Evolutionary conservation across 2,888 invertebrate genomes (phyloP).

Genomic region (Gonocerus acuteangulatus): DNA sequence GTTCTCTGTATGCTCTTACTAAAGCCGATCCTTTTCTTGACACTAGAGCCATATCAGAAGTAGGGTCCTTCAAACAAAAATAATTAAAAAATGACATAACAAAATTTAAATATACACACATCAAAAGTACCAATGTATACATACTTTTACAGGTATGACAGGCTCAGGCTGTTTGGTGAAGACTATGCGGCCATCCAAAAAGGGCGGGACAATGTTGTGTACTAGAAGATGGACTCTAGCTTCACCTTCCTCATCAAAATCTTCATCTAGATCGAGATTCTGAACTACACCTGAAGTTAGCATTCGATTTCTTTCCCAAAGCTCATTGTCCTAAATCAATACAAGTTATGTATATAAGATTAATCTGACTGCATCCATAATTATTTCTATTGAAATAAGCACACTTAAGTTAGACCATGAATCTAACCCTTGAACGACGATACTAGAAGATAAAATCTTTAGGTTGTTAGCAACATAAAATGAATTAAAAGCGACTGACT

Average conservation of each 20-base stretch:
- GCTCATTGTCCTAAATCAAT: constrained; percentile 83
- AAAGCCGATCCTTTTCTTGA: constrained; percentile 88
- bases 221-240: constrained; percentile 92
- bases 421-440: no score
- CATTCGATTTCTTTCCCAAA: constrained; percentile 98
- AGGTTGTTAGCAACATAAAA: no score
- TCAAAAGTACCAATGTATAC: neutral
- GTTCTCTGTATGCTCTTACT: constrained; percentile 85
- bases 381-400: no score
- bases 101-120: constrained; percentile 2
- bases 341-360: constrained; percentile 31
- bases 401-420: no score
- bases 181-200: constrained; percentile 94
- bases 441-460: no score
- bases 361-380: no score
- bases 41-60: constrained; percentile 94
- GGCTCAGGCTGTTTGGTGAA: constrained; percentile 99
- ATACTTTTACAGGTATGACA: constrained; percentile 80
- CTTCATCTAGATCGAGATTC: constrained; percentile 78
- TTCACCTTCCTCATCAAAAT: constrained; percentile 90
- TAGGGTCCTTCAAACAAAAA: constrained; percentile 61
- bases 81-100: neutral
- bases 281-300: constrained; percentile 89
- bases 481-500: no score
- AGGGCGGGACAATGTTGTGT: constrained; percentile 97